Base-by-base conservation (phyloP, 2,888 invertebrate species). In the Cephalotes varians region DNA sequence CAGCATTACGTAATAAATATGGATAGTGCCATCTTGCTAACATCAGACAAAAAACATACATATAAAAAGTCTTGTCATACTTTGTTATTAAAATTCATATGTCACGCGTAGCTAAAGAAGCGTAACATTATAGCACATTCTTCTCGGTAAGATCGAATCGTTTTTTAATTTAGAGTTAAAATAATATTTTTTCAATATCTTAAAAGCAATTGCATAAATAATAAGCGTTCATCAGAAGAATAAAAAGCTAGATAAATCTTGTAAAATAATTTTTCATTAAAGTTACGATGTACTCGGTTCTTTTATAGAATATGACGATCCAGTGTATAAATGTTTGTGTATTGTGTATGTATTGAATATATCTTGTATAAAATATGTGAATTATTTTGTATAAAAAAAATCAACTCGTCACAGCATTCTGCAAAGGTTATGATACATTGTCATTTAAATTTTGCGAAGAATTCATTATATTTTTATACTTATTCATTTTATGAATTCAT, bases 1-100 rank as follows among this genome's bases (percentile, higher is more conserved):
- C 15, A 2, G 21, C 40, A 44, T 77, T 56, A 44, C 71, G 56
- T 56, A 77, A 77, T 56, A 56, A 67, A 44, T 77, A 77, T 3
- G 28, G 10, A 65, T 28, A 31, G 21, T 4, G 31, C 12, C n/a
- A 65, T 54, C 21, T 77, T 54, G n/a, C 9, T 54, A 67, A 40
- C 15, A 62, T 64, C n/a, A 5, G 12, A 18, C 18, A 54, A 44
- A 18, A 47, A 47, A 31, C 2, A 1, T 10, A 67, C 18, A 3
- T 25, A 25, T 34, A 62, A 64, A 44, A 34, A 60, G n/a, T 40
- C n/a, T 31, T n/a, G 18, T 40, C 54, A 25, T 21, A 73, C 10
- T 51, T 37, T 62, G 10, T 7, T 47, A 10, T 18, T 28, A 25
- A 34, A 34, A 7, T 34, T 62, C 6, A 28, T 34, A 47, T 21